A percentile compares a stretch with the other conserved stretches of the same genome.
Evolutionary conservation across 2,888 invertebrate species (phyloP).

Genomic region (Orchestes rusci): DNA sequence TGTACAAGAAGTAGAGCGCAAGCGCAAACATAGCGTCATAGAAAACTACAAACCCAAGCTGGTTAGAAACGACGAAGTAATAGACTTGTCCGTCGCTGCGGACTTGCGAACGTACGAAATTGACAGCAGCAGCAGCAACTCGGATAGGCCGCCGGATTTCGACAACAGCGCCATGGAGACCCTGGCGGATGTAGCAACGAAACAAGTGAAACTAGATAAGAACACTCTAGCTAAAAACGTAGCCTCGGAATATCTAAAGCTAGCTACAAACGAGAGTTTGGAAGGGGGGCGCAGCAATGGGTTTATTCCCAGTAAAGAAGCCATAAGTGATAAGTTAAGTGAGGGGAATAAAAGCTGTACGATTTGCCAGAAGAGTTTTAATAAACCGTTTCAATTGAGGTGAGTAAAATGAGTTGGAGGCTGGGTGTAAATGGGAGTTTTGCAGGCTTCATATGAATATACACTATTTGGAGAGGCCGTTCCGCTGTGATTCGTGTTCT

Average conservation of each 20-base stretch:
- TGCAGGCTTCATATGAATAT: slow-evolving; percentile 80
- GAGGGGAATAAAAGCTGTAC: slow-evolving; percentile 44
- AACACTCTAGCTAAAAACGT: slow-evolving; percentile 55
- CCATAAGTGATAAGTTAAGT: slow-evolving; percentile 41
- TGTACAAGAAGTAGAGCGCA: slow-evolving; percentile 20
- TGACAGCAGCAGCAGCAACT: slow-evolving; percentile 15
- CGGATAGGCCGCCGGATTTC: slow-evolving; percentile 30
- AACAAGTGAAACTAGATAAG: slow-evolving; percentile 43
- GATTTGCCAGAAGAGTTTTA: slow-evolving; percentile 88
- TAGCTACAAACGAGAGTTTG: slow-evolving; percentile 44
- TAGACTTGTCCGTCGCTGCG: slow-evolving; percentile 37
- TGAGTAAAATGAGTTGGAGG: slow-evolving; percentile 26
- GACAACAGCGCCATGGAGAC: slow-evolving; percentile 46
- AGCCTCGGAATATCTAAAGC: slow-evolving; percentile 58
- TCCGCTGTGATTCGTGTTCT: slow-evolving; percentile 85
- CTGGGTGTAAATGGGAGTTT: no score
- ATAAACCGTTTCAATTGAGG: slow-evolving; percentile 81
- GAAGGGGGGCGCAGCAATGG: slow-evolving; percentile 24
- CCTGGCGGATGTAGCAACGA: slow-evolving; percentile 43
- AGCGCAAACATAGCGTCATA: slow-evolving; percentile 12
- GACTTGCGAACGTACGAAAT: slow-evolving; percentile 16
- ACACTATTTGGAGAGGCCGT: slow-evolving; percentile 90
- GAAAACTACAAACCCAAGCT: slow-evolving; percentile 29
- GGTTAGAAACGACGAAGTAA: slow-evolving; percentile 38
- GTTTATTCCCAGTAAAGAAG: slow-evolving; percentile 31